phyloP scores from a whole-genome alignment of 2,888 invertebrate species.

The Leucozona laternaria region DNA sequence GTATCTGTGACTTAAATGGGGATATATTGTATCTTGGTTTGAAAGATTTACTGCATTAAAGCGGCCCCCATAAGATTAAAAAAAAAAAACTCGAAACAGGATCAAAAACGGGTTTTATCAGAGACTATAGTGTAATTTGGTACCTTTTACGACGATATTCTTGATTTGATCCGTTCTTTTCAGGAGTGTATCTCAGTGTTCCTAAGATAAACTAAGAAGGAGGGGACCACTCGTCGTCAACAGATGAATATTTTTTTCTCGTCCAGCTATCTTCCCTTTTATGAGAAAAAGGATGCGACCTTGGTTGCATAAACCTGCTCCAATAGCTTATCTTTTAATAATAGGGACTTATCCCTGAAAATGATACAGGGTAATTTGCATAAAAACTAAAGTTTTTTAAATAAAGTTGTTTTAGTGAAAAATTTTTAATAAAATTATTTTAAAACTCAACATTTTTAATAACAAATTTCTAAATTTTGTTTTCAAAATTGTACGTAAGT shows the following conservation, averaged over 20 bases:
- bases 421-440: too few relatives aligned
- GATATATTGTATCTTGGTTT: slow-evolving; percentile 5
- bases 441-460: too few relatives aligned
- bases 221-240: background rate
- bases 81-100: slow-evolving; percentile 1
- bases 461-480: too few relatives aligned
- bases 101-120: slow-evolving; percentile 8
- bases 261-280: background rate
- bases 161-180: slow-evolving; percentile 18
- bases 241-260: background rate
- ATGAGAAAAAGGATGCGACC: background rate
- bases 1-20: background rate
- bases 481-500: too few relatives aligned
- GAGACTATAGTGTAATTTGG: slow-evolving; percentile 16
- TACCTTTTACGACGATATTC: background rate
- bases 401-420: too few relatives aligned
- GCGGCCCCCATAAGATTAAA: slow-evolving; percentile 26
- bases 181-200: background rate
- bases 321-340: background rate
- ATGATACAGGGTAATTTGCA: too few relatives aligned
- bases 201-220: background rate
- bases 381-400: too few relatives aligned
- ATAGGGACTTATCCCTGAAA: too few relatives aligned
- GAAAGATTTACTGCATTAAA: slow-evolving; percentile 36
- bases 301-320: background rate